Conservation (phyloP, 2,888 invertebrate species). For the Chaitophorus viminalis region DNA sequence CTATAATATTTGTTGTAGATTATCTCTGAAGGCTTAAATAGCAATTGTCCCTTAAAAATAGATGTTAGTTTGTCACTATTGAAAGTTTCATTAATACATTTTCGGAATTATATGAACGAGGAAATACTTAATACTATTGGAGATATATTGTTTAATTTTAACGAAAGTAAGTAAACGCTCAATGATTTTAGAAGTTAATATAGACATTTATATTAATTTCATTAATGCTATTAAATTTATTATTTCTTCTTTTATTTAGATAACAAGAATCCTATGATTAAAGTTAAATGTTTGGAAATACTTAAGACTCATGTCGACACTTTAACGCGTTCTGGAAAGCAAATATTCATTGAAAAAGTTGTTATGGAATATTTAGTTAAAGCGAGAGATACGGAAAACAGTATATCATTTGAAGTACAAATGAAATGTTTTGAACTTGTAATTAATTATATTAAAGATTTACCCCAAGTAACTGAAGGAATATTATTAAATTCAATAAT, state of each 20-base stretch:
- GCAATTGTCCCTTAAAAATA: constrained; percentile 28
- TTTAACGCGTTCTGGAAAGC: not conserved
- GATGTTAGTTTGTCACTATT: constrained; percentile 42
- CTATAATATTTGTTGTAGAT: constrained; percentile 27
- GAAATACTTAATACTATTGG: constrained; percentile 43
- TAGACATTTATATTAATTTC: not conserved
- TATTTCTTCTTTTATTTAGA: constrained; percentile 1
- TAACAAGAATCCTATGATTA: constrained; percentile 29
- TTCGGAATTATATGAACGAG: constrained; percentile 25
- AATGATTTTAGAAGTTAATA: not conserved
- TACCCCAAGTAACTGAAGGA: constrained; percentile 35
- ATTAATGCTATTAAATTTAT: not conserved
- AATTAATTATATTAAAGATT: constrained; percentile 21
- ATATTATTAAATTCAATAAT: constrained; percentile 35
- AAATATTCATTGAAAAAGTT: constrained; percentile 51
- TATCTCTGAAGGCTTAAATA: constrained; percentile 41
- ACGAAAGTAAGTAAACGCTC: constrained; percentile 34
- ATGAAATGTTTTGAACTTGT: constrained; percentile 53
- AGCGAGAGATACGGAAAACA: constrained; percentile 39
- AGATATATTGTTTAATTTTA: constrained; percentile 50
- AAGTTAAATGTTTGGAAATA: constrained; percentile 48
- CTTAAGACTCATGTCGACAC: constrained; percentile 42
- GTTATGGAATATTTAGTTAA: constrained; percentile 38
- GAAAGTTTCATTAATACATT: constrained; percentile 33
- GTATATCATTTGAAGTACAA: constrained; percentile 54